Evolutionary conservation across 2,888 invertebrate species (phyloP), one percentile per base, ranked within the genome.

Genomic region (Chelonus formosanus): DNA sequence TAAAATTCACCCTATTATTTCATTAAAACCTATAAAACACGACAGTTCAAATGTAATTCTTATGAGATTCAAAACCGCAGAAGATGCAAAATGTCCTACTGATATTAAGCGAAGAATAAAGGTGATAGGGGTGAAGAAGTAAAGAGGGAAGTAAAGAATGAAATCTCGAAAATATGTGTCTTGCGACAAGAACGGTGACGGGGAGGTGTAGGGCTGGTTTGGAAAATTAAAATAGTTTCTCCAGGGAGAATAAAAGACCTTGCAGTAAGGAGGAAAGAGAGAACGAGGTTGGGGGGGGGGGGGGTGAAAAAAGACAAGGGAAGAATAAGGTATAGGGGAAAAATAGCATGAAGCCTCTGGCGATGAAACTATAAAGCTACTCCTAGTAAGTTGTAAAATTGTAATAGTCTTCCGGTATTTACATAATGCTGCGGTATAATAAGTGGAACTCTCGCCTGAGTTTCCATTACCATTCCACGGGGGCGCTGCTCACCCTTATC

Each of bases 401-500:
- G 77, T 80, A 81, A 81, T 81, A 76, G 80, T 73, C 78, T 80
- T 78, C 76, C 78, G 78, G 79, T 81, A 81, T 82, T 81, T 81
- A 79, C 81, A 81, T 82, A 82, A 81, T 81, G 74, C 76, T 72
- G 73, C 74, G 76, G 75, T 70, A 80, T 80, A 81, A 80, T 80
- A 80, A 81, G 80, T 80, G 74, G 74, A 77, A 78, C 77, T 80
- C 75, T 73, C 56, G 57, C 67, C 70, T 71, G 74, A 78, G 75
- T 78, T 78, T 77, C 76, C 75, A 77, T 77, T 77, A 77, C 75
- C 75, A 73, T 77, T 78, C 70, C 71, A 63, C 70, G 4, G 48
- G 20, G 31, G 48, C 10, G 10, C 32, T 55, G 10, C n/a, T 40
- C 50, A 40, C 20, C 72, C 74, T 79, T 80, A 79, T 75, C 77